phyloP scores from a whole-genome alignment of 2,113 vertebrate species.

The Notarius quadriscutis region DNA sequence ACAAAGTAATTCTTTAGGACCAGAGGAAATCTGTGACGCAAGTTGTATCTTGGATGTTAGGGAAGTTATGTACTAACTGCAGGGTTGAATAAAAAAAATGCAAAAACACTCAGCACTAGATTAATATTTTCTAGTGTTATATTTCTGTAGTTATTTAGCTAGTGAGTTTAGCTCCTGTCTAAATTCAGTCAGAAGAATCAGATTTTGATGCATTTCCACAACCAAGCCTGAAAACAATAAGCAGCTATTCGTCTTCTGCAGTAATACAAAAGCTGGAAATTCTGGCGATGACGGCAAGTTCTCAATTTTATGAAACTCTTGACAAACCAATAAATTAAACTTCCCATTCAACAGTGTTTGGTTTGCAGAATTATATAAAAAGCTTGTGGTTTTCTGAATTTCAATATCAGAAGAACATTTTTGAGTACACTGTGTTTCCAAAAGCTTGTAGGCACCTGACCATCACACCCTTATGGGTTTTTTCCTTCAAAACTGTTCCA shows the following conservation, averaged over 20 bases:
- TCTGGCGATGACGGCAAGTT: background rate
- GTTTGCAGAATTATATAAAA: background rate
- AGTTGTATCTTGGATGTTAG: background rate
- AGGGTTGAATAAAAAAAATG: background rate
- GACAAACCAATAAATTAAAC: background rate
- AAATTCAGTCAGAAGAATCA: background rate
- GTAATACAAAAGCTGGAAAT: background rate
- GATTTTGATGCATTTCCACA: background rate
- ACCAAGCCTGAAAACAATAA: background rate
- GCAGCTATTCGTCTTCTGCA: background rate
- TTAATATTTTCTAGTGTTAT: background rate
- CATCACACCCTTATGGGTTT: background rate
- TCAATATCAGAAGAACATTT: background rate
- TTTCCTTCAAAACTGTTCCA: background rate
- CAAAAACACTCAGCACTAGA: background rate
- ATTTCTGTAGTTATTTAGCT: background rate
- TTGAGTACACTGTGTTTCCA: background rate
- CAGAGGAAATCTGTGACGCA: background rate
- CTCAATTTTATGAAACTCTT: background rate
- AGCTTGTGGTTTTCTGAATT: background rate
- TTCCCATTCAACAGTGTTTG: background rate
- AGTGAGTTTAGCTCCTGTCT: background rate
- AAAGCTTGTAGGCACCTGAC: background rate
- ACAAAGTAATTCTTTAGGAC: background rate
- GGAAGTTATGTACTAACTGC: background rate